phyloP scores from a whole-genome alignment of 1,140 invertebrate genomes.

The Delia radicum region DNA sequence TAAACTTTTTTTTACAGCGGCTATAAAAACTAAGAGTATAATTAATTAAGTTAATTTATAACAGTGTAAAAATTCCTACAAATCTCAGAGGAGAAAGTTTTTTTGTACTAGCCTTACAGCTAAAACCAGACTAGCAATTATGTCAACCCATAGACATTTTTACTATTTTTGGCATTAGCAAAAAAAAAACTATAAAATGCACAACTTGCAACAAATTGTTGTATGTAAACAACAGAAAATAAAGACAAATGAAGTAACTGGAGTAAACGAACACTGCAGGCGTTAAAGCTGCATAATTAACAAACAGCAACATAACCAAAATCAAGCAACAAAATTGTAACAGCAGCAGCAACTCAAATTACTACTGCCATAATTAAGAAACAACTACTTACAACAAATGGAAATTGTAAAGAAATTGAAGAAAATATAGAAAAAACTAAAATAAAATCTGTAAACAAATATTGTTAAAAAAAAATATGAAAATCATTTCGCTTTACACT shows the following conservation, averaged over 20 bases:
- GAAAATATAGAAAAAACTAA: not conserved
- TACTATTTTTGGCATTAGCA: conserved; percentile 12
- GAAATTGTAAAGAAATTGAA: not conserved
- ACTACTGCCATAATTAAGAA: not conserved
- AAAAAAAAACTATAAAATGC: not conserved
- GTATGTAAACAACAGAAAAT: not conserved
- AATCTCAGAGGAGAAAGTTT: not conserved
- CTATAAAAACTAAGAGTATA: too few species aligned
- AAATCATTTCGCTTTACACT: conserved; percentile 13
- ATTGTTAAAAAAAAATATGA: conserved; percentile 7
- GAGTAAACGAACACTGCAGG: conserved; percentile 11
- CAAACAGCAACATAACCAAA: not conserved
- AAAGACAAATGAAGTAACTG: not conserved
- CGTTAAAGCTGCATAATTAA: conserved; percentile 10
- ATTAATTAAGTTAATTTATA: too few species aligned
- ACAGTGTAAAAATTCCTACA: too few species aligned
- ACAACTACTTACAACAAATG: not conserved
- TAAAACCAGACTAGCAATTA: conserved; percentile 5
- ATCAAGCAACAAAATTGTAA: not conserved
- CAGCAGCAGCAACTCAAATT: not conserved
- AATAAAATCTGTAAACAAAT: not conserved
- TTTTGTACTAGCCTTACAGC: not conserved
- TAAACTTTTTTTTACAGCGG: too few species aligned
- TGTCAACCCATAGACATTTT: not conserved
- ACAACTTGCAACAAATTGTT: not conserved